These are phyloP conservation scores for Neoarius graeffei DNA, from an alignment of 2,113 vertebrate species.

Conservation along the genomic window DNA sequence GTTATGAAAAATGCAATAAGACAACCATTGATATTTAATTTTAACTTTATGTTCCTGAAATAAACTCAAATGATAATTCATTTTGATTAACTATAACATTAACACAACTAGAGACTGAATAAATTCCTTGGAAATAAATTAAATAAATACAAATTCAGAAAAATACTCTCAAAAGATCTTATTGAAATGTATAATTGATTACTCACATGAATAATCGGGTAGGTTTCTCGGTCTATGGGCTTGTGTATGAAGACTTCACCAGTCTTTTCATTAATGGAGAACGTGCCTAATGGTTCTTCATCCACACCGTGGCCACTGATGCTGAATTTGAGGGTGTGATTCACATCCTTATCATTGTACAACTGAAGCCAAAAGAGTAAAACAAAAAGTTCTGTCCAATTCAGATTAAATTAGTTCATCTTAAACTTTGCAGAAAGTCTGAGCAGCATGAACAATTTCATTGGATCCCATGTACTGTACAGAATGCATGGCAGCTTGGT, in stretches of 20 bases:
- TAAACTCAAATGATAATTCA: background rate
- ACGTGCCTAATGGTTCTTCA: slow-evolving; percentile 63
- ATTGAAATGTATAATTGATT: background rate
- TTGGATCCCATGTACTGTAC: background rate
- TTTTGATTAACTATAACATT: background rate
- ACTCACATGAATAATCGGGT: slow-evolving; percentile 67
- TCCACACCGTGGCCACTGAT: slow-evolving; percentile 75
- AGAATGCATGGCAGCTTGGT: background rate
- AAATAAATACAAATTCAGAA: too few relatives aligned
- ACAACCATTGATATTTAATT: background rate
- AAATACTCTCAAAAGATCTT: background rate
- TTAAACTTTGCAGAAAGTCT: background rate
- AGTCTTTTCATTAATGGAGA: slow-evolving; percentile 61
- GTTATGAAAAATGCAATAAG: background rate
- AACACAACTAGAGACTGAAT: background rate
- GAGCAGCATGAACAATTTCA: background rate
- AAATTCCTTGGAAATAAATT: background rate
- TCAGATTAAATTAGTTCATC: background rate
- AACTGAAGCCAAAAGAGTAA: slow-evolving; percentile 56
- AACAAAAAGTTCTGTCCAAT: background rate
- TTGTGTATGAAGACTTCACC: slow-evolving; percentile 64
- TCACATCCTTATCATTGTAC: slow-evolving; percentile 55
- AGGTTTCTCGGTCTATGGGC: slow-evolving; percentile 72
- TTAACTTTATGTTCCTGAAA: background rate
- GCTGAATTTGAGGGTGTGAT: slow-evolving; percentile 44